Evolutionary conservation across 2,888 invertebrate genomes (phyloP), one percentile per base, ranked within the genome.

Genomic region (Trachelus iudaicus): DNA sequence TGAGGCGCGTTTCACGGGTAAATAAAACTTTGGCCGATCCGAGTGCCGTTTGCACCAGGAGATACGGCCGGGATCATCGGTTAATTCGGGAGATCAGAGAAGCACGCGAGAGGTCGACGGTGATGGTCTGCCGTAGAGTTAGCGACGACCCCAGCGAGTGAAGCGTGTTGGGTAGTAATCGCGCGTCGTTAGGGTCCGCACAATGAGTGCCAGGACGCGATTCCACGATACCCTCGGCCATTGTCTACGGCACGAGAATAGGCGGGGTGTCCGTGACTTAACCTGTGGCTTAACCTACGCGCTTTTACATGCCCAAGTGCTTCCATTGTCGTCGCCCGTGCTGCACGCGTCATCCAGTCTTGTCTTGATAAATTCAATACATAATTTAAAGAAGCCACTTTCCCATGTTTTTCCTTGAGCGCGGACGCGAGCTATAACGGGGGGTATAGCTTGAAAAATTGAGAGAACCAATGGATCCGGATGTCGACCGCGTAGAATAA

Each of bases 191-290:
- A 89, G 81, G 75, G 83, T 81, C 81, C 87, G 86, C 85, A 89
- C 89, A 90, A 89, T 89, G 89, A 89, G 89, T 89, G 87, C 87
- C 87, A 87, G 87, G 86, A 87, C 85, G 89, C 88, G 89, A 89
- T 89, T 90, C 86, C 85, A 86, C 83, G 40, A 40, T 40, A 40
- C 6, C 40, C 40, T 15, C 83, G 83, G 80, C 31, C 71, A 71
- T 71, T 71, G 71, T 71, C 33, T 71, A 81, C 80, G 76, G 81
- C 83, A 75, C 76, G 80, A n/a, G 33, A 73, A 69, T 69, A 35
- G 82, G 75, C 81, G 79, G 77, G 34, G 1, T 77, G 85, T 83
- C 85, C 86, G 81, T 88, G 88, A 88, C 88, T n/a, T n/a, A n/a
- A 86, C 88, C 84, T 89, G 85, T 85, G 87, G 86, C 89, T 90